Evolutionary conservation across 2,888 invertebrate genomes (phyloP).

Genomic region (Druceiella hillmani): DNA sequence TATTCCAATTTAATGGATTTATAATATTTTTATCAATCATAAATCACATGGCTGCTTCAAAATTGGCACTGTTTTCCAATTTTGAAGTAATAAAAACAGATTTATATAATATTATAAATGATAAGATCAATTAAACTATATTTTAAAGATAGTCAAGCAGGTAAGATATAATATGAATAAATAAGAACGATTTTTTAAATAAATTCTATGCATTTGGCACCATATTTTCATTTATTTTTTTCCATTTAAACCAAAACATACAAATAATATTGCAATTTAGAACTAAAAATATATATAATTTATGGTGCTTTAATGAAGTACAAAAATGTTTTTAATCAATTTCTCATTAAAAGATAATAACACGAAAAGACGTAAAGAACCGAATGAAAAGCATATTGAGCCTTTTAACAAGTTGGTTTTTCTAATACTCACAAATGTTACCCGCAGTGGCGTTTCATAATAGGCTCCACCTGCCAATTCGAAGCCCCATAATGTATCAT

Average conservation of each 20-base stretch:
- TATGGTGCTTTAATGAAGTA: neutral
- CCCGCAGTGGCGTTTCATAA: conserved; percentile 38
- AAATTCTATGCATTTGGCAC: neutral
- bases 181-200: too few relatives aligned
- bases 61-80: too few relatives aligned
- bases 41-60: too few relatives aligned
- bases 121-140: too few relatives aligned
- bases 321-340: neutral
- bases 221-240: neutral
- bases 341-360: too few relatives aligned
- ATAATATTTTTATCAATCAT: too few relatives aligned
- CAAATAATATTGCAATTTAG: neutral
- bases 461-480: conserved; percentile 40
- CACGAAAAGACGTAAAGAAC: neutral
- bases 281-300: neutral
- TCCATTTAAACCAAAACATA: neutral
- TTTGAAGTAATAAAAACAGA: too few relatives aligned
- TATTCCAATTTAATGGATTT: too few relatives aligned
- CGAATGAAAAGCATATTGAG: neutral
- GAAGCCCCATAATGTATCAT: conserved; percentile 43
- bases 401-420: neutral
- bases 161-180: too few relatives aligned
- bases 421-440: conserved; percentile 33
- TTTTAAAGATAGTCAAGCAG: too few relatives aligned
- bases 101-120: too few relatives aligned